phyloP scores from a whole-genome alignment of 2,113 vertebrate genomes.

The Panurus biarmicus region DNA sequence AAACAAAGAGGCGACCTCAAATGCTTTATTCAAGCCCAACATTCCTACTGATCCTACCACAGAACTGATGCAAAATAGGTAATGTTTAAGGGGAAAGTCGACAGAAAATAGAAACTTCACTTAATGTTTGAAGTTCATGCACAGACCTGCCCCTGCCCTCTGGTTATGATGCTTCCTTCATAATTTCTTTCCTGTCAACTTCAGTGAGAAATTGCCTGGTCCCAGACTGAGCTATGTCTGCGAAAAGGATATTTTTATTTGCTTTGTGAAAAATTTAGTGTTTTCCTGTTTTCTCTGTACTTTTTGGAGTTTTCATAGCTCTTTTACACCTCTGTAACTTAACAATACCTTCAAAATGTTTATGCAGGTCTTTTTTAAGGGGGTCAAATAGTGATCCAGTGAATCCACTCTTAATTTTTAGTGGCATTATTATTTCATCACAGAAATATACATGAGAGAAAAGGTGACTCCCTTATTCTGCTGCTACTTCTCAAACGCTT shows the following conservation, averaged over 20 bases:
- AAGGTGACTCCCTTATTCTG: not conserved
- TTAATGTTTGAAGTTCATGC: not conserved
- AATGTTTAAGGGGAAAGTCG: not conserved
- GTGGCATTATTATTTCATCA: not conserved
- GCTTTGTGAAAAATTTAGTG: not conserved
- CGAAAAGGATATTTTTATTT: not conserved
- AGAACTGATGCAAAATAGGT: not conserved
- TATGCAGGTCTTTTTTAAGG: not conserved
- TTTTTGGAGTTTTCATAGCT: not conserved
- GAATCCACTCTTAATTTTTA: not conserved
- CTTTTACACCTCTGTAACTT: not conserved
- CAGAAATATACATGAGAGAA: not conserved
- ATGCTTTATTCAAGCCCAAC: not conserved
- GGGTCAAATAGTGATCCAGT: not conserved
- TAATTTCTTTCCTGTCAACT: not conserved
- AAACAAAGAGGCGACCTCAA: not conserved
- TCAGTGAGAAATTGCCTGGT: not conserved
- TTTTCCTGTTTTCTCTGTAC: not conserved
- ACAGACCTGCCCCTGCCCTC: not conserved
- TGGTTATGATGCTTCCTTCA: not conserved
- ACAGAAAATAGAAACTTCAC: not conserved
- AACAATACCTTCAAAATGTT: not conserved
- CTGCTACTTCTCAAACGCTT: not conserved
- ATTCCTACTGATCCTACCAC: not conserved
- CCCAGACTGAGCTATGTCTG: not conserved